Evolutionary conservation across 2,797 vertebrate species (phyloP).

Genomic region (Cephalopachus bancanus): DNA sequence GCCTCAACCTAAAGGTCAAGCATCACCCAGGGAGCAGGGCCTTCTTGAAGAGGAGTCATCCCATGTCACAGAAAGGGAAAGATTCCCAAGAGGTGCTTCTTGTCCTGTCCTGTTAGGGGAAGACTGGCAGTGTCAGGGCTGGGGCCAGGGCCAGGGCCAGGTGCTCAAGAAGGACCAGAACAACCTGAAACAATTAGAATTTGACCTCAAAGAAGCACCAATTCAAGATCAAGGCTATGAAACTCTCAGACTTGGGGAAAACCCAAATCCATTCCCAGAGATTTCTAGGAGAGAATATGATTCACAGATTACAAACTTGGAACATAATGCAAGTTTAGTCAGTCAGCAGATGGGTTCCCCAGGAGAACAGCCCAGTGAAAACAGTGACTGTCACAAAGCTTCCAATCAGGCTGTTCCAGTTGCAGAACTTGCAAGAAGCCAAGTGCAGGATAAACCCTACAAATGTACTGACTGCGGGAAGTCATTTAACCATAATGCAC

Average conservation of each 20-base stretch:
- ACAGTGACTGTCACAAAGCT: neutral
- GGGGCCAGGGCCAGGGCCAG: neutral
- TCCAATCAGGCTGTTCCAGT: rapidly evolving
- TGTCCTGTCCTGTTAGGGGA: rapidly evolving
- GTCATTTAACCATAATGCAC: constrained; percentile 82
- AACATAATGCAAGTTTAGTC: rapidly evolving
- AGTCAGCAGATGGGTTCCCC: neutral
- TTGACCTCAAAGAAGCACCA: constrained; percentile 37
- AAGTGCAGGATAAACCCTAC: constrained; percentile 79
- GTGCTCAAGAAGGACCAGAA: neutral
- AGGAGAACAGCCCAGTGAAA: neutral
- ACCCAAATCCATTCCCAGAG: constrained; percentile 57
- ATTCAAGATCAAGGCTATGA: neutral
- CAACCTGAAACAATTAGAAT: neutral
- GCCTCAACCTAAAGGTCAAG: neutral
- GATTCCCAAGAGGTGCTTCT: neutral
- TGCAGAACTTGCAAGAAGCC: constrained; percentile 3
- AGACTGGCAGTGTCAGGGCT: neutral
- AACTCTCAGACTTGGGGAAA: constrained; percentile 51
- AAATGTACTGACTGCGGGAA: constrained; percentile 83
- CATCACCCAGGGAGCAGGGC: neutral
- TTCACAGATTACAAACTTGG: neutral
- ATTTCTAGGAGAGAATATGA: neutral
- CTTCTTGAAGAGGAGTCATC: neutral
- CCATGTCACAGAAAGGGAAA: neutral